Evolutionary conservation across 2,797 vertebrate genomes (phyloP).

Genomic region (Anabas testudineus): DNA sequence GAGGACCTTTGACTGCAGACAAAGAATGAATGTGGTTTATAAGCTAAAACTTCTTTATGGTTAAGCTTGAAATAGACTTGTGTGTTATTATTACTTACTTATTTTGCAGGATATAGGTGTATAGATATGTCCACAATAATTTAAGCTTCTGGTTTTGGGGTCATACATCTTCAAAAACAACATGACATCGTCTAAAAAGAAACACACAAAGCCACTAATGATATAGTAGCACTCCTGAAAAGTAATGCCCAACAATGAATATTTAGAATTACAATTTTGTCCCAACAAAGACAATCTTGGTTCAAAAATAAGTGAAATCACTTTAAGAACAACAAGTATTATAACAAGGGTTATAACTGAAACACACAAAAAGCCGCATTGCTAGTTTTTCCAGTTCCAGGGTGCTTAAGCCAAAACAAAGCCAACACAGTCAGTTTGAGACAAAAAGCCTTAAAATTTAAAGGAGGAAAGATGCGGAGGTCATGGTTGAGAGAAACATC

Average conservation of each 20-base stretch:
- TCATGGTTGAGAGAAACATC: background rate
- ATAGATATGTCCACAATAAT: constrained; percentile 99
- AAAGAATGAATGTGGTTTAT: background rate
- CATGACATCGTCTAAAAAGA: constrained; percentile 95
- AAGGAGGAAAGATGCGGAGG: background rate
- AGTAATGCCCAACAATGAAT: background rate
- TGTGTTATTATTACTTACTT: constrained; percentile 86
- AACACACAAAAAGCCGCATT: background rate
- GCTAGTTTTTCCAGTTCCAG: constrained; percentile 18
- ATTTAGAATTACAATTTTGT: background rate
- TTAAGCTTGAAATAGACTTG: background rate
- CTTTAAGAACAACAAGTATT: background rate
- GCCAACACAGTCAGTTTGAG: background rate
- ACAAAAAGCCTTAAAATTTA: background rate
- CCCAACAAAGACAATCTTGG: background rate
- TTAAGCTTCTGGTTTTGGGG: constrained; percentile 99
- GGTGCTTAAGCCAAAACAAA: background rate
- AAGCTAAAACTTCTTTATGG: background rate
- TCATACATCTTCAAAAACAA: constrained; percentile 99
- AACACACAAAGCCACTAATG: constrained; percentile 7
- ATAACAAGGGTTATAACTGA: background rate
- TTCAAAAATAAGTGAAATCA: background rate
- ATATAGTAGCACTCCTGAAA: background rate
- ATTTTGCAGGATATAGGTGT: constrained; percentile 99
- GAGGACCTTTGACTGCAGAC: background rate